Base-by-base conservation (phyloP, 2,888 invertebrate species). In the Microctonus aethiopoides region DNA sequence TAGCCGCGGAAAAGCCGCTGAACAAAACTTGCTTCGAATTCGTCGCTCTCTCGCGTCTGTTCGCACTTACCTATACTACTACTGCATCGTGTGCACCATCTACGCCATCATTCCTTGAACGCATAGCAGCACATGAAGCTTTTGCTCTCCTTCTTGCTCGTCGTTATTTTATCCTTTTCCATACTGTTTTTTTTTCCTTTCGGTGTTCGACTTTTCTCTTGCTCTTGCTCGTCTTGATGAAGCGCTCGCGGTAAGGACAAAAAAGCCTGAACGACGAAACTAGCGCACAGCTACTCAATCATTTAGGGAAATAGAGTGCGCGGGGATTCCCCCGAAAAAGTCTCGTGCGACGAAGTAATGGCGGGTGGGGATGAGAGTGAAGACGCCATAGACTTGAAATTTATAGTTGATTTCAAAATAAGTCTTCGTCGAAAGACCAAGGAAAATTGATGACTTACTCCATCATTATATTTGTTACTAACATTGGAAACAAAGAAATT, bases 1-100 rank as follows among this genome's bases (percentile, higher is more conserved):
- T 80, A 78, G 75, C 74, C 74, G 67, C 75, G 64, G 60, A 62
- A 66, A 56, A 72, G 70, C 67, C 46, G 52, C 60, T 34, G 52
- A 67, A 39, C 65, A 64, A 72, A 71, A 71, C 66, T 68, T 71
- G 51, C 64, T 59, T 41, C 60, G 54, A 69, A 68, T 71, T 73
- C 68, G 67, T 61, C 62, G 63, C 52, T 67, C 60, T 32, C 70
- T 70, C 22, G 63, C 66, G 62, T 62, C 62, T 56, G 41, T 59
- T 56, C 29, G 46, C 51, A 57, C 63, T 70, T 71, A 57, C 54
- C 57, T 56, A 34, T 63, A 41, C 60, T 32, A 10, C 59, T 67
- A n/a, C 22, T 66, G 61, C 36, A 56, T 52, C 64, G 51, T 34
- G 60, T 52, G 46, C 46, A 46, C 46, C 61, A 41, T 62, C 46